Base-by-base conservation (phyloP, 2,888 invertebrate species). In the Eupithecia insigniata region DNA sequence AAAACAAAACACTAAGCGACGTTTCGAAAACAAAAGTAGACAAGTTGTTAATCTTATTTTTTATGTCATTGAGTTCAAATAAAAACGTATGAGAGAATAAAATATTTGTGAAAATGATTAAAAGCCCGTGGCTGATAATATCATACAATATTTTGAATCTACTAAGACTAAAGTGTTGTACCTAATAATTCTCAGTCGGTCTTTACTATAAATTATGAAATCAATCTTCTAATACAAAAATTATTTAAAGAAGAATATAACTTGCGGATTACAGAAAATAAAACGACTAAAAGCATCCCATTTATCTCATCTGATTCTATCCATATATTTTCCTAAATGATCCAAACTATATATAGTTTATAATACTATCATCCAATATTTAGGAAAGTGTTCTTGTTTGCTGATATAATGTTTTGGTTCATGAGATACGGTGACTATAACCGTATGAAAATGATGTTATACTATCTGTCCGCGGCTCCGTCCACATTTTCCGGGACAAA, bases 181-280 rank as follows among this genome's bases (percentile, higher is more conserved):
- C 28, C 34, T 58, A 58, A 68, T 72, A 68, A 60, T 26, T 69
- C 60, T 65, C 32, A 39, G 72, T 71, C 64, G 28, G 32, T 34
- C 26, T 65, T 55, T 58, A 66, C 14, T 8, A 22, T 61, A 43
- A 66, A 67, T 51, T 62, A 61, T 61, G 61, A 66, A 67, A 70
- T 66, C 66, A 43, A 43, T 66, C 1, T 55, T 55, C 12, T 36
- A 43, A 46, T 66, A 66, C 46, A 34, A 46, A 46, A 34, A 55
- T 14, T 55, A 65, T 58, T 68, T 58, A 58, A 71, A 81, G 79
- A 83, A 66, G 68, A 71, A 70, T 74, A 78, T 66, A 76, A 67
- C 66, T 68, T 64, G 34, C 62, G 60, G 18, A 51, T 67, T 51
- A 58, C 30, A 28, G 67, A 65, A 67, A 71, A 71, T 68, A 58